Evolutionary conservation across 2,797 vertebrate genomes (phyloP), one percentile per base, ranked within the genome.

Genomic region (Coracias cyanogaster): DNA sequence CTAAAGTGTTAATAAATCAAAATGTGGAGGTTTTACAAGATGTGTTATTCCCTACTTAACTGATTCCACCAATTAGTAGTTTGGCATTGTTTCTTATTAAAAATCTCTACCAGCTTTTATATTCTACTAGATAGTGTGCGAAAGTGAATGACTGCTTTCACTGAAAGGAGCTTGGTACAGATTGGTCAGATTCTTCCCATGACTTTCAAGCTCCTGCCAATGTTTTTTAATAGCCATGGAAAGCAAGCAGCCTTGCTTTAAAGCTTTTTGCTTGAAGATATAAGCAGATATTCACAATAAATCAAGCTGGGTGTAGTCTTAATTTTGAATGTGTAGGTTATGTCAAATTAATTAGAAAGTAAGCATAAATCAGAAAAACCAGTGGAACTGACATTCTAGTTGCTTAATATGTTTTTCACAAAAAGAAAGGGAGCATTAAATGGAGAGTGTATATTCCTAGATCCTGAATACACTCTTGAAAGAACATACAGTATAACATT

Each of bases 351-450:
- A 79, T 54, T 65, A 79, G 57, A 78, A 92, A 81, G 12, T 31
- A 71, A 76, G n/a, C 29, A 67, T 6, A 86, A 81, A 66, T 46
- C 70, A 70, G 16, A 20, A 60, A 70, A 72, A 87, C 0, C 3
- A 64, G 22, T 48, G 35, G 16, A 90, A 94, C 12, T 72, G 64
- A 69, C 51, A 91, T 94, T 86, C 73, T 80, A 92, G 52, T 70
- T 80, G 43, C 80, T 87, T 88, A 73, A 91, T 43, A 90, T 19
- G 90, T 66, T 66, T 82, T 70, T 82, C 81, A 93, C 58, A 83
- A 86, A 97, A 94, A 60, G 78, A 94, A 97, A 93, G 43, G 82
- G 66, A 82, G 43, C n/a, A 77, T 90, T 93, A 90, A 89, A 90
- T 74, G 78, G 88, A 93, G 67, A 69, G 18, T 43, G 4, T 62